Base-by-base conservation (phyloP, 2,797 vertebrate species). In the Xiphorhynchus erythropygius region DNA sequence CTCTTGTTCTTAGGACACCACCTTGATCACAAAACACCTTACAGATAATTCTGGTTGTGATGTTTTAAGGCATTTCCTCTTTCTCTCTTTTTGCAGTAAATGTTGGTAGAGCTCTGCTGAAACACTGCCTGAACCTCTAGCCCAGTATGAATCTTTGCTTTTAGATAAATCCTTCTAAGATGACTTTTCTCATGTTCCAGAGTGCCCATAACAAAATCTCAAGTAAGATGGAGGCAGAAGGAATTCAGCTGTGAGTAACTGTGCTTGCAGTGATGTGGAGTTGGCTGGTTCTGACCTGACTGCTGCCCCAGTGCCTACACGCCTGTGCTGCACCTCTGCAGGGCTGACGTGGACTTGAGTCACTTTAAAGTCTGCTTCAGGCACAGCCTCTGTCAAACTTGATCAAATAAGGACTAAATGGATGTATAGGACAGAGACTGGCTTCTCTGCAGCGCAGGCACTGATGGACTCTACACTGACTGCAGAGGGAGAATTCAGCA, bases 261-360 rank as follows among this genome's bases (percentile, higher is more conserved):
- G 3, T n/a, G 37, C 63, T 63, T 18, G 27, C 44, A 42, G 67
- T 28, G 74, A 15, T 39, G 60, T 0, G 0, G 84, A 53, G 33
- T 19, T 84, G 63, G 22, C 84, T 96, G 71, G 53, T 77, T 68
- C 79, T 82, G 56, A 64, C 84, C 81, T 64, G 71, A 74, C 39
- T 11, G 30, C 64, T 55, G 71, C 68, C 67, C 65, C 47, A 18
- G 65, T 67, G 85, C 91, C 93, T 76, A 28, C 90, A 42, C 0
- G 19, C 71, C 90, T 52, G 30, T 67, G 64, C 90, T 92, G 78
- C 41, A 63, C 64, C 53, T 63, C 60, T 63, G 32, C 3, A 24
- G 78, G 37, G 78, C 70, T 95, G 81, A 78, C 22, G 9, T 55
- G 71, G 9, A 17, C 89, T 37, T 96, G 94, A 97, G 74, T 96